These are phyloP conservation scores for Dendrolimus houi DNA, from an alignment of 2,888 invertebrate species.

Conservation along the genomic window DNA sequence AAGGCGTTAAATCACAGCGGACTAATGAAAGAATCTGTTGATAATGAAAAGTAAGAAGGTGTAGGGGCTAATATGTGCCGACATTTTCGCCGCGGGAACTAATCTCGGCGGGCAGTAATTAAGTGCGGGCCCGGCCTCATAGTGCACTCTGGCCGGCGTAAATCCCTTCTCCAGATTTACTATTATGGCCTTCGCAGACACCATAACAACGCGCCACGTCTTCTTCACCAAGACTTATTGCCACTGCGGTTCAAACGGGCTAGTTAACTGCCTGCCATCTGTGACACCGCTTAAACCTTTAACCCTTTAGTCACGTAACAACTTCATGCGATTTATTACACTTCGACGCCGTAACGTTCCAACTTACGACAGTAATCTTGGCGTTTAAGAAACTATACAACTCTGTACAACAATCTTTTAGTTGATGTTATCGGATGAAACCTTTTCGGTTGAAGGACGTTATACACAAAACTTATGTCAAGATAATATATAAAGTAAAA, in stretches of 20 bases:
- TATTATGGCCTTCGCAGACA: slow-evolving; percentile 56
- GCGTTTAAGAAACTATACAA: not conserved
- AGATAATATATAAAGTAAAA: too few species aligned
- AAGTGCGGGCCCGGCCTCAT: slow-evolving; percentile 40
- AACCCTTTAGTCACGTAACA: not conserved
- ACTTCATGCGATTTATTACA: not conserved
- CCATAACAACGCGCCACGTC: slow-evolving; percentile 34
- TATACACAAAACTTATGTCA: too few species aligned
- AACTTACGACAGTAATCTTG: not conserved
- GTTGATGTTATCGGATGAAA: too few species aligned
- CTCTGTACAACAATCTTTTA: too few species aligned
- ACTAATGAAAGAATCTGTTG: slow-evolving; percentile 6
- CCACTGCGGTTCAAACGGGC: slow-evolving; percentile 33
- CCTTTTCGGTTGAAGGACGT: too few species aligned
- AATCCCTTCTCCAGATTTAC: slow-evolving; percentile 70
- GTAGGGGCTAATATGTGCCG: slow-evolving; percentile 33
- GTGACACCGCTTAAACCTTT: slow-evolving; percentile 28
- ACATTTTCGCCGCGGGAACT: slow-evolving; percentile 34
- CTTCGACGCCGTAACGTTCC: not conserved
- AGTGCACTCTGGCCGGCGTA: slow-evolving; percentile 30
- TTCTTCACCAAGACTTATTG: slow-evolving; percentile 46
- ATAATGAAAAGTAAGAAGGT: slow-evolving; percentile 23
- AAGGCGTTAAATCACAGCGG: slow-evolving; percentile 4
- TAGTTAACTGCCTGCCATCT: slow-evolving; percentile 36
- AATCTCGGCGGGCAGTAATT: slow-evolving; percentile 64